phyloP scores from a whole-genome alignment of 1,140 invertebrate genomes.

The Chrysomallon squamiferum region DNA sequence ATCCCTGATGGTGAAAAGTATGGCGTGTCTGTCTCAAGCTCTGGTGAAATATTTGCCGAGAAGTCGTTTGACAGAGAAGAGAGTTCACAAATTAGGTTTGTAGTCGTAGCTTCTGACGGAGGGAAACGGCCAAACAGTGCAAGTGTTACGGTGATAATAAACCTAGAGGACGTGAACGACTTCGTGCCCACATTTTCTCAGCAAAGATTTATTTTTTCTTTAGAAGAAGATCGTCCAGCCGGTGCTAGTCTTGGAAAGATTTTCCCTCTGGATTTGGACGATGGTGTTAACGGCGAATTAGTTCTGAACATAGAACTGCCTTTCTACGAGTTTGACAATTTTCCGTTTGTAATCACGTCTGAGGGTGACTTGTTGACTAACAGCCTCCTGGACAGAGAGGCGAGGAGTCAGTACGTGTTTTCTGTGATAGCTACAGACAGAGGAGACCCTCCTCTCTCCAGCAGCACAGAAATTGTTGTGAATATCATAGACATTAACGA shows the following conservation, averaged over 20 bases:
- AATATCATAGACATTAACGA: background rate
- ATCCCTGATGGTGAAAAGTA: background rate
- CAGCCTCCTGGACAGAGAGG: background rate
- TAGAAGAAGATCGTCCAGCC: background rate
- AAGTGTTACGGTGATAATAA: background rate
- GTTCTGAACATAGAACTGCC: background rate
- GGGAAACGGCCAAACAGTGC: background rate
- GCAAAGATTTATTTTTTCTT: background rate
- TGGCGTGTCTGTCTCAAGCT: background rate
- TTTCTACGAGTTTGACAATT: constrained; percentile 1
- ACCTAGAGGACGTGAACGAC: constrained; percentile 1
- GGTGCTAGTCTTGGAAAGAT: background rate
- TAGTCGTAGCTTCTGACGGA: background rate
- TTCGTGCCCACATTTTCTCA: background rate
- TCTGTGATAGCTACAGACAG: background rate
- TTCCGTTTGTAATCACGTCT: background rate
- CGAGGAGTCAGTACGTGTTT: background rate
- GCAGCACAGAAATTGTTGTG: background rate
- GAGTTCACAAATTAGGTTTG: background rate
- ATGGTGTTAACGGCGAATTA: background rate
- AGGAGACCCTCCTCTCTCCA: background rate
- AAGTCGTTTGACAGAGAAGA: background rate
- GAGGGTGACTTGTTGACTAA: background rate
- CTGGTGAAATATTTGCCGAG: background rate
- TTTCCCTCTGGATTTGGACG: background rate